Evolutionary conservation across 2,888 invertebrate species (phyloP), one percentile per base, ranked within the genome.

Genomic region (Agrochola lota): DNA sequence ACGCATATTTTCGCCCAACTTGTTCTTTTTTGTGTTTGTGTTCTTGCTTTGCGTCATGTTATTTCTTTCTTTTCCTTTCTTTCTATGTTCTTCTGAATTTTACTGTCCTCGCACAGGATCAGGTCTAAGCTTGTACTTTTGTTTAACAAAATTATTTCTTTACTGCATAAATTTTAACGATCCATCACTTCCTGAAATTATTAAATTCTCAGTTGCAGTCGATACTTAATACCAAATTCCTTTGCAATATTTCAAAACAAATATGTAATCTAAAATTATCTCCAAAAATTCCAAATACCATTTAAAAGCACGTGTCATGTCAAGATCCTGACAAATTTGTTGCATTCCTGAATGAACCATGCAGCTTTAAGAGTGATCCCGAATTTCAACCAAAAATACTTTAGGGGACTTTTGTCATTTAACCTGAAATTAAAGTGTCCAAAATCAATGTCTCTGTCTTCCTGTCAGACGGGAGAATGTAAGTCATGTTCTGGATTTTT

Each of bases 391-490:
- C 92, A 85, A 90, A 93, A 95, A 95, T 95, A 94, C 92, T 92
- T 90, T 87, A 80, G 91, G 93, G 92, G 92, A 91, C 90, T 87
- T 88, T 72, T 91, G 94, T 93, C 93, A 94, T 94, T 95, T 95
- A 95, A 95, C 96, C 95, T 94, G 94, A 96, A 96, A 96, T 96
- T 96, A 96, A 96, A 94, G 94, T 93, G 96, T 96, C 96, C 90
- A 91, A 94, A 94, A 95, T 95, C 95, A 91, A 95, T 95, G 96
- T 94, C 85, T 78, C 89, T 94, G 96, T 96, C 96, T 93, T 59
- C 85, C 87, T 92, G 92, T 91, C 91, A 87, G 77, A 84, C 86
- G 78, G 85, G 5, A 88, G 89, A 87, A 85, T 87, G 93, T 95
- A 91, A 92, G 91, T 96, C 94, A 94, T 91, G 93, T 91, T 86